A percentile compares a stretch with the other conserved stretches of the same genome.
Conservation (phyloP, 2,113 vertebrate genomes). For the Tragulus kanchil region DNA sequence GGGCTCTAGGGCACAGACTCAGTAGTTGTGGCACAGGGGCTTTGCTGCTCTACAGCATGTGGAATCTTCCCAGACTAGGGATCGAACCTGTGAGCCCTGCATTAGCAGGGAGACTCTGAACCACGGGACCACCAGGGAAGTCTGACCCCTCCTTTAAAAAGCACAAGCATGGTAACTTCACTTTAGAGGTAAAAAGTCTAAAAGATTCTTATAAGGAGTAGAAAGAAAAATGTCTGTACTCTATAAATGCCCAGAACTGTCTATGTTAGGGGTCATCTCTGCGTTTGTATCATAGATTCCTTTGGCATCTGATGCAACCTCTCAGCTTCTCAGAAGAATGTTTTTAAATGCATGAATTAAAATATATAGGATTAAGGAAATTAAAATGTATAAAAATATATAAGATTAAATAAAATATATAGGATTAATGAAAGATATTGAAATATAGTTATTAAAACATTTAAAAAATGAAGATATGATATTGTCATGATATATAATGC, state of each 20-base stretch:
- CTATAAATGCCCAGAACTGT: background rate
- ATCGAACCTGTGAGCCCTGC: too few relatives aligned
- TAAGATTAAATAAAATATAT: too few relatives aligned
- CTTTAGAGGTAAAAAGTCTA: background rate
- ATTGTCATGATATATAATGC: background rate
- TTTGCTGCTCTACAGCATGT: too few relatives aligned
- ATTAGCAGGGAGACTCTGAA: too few relatives aligned
- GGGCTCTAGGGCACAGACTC: too few relatives aligned
- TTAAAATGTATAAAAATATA: too few relatives aligned
- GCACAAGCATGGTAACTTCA: background rate
- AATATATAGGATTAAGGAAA: too few relatives aligned
- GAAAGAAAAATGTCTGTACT: background rate
- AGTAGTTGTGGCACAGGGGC: too few relatives aligned
- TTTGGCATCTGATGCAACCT: background rate
- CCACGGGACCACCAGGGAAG: too few relatives aligned
- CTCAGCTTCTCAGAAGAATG: background rate
- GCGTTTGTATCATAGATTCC: background rate
- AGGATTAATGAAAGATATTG: background rate
- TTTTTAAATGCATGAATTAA: background rate
- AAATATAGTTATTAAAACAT: slow-evolving; percentile 16
- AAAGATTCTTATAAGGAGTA: background rate
- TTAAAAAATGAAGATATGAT: background rate
- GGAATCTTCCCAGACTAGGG: too few relatives aligned
- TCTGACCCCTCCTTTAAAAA: too few relatives aligned
- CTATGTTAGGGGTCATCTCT: background rate